phyloP scores from a whole-genome alignment of 2,797 vertebrate species.

The Phoxinus dragarum region DNA sequence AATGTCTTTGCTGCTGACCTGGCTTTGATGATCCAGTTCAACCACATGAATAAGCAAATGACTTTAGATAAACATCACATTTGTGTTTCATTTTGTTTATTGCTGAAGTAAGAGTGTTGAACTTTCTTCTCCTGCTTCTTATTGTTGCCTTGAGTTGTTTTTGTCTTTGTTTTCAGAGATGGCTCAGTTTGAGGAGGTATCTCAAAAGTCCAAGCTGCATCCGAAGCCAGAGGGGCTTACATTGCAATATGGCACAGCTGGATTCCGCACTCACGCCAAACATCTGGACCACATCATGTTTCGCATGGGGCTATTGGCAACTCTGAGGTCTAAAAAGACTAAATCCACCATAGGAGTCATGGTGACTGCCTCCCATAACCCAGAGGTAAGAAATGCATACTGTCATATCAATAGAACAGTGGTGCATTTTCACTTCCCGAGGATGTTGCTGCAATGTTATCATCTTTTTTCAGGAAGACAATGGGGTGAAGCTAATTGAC shows the following conservation, averaged over 20 bases:
- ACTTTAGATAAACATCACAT: no score
- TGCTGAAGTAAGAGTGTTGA: no score
- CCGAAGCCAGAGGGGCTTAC: constrained; percentile 82
- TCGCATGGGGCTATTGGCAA: constrained; percentile 92
- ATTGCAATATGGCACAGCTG: constrained; percentile 93
- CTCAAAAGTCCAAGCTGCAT: constrained; percentile 76
- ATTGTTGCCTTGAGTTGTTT: not conserved
- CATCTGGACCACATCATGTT: constrained; percentile 92
- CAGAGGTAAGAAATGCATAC: constrained; percentile 80
- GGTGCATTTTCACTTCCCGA: not conserved
- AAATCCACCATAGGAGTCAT: constrained; percentile 88
- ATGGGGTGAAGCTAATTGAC: constrained; percentile 94
- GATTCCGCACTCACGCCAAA: constrained; percentile 85
- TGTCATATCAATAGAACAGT: not conserved
- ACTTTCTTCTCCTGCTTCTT: no score
- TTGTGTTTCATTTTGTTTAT: no score
- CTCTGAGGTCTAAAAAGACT: constrained; percentile 85
- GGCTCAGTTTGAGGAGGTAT: constrained; percentile 77
- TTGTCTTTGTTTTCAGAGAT: constrained; percentile 72
- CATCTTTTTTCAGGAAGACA: constrained; percentile 85
- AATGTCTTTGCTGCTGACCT: no score
- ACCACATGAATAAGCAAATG: no score
- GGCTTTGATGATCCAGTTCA: no score
- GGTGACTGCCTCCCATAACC: constrained; percentile 99
- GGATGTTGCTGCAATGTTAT: not conserved